Evolutionary conservation across 2,888 invertebrate genomes (phyloP), one percentile per base, ranked within the genome.

Genomic region (Nymphalis c-album): DNA sequence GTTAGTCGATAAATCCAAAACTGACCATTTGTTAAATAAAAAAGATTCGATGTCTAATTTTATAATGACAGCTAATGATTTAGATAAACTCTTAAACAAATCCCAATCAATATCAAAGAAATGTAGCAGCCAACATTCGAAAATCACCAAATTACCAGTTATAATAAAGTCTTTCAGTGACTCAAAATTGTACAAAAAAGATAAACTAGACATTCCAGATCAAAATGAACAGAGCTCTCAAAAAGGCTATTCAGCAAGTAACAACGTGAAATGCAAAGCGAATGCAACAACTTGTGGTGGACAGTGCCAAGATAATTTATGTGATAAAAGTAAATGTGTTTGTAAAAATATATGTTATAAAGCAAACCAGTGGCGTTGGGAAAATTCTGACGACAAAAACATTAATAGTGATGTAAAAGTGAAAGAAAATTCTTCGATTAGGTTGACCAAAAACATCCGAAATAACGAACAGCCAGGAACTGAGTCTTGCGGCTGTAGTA

Each of bases 251-350:
- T 76, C 80, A 6, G 70, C 72, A 17, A 50, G 78, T 7, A 64
- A 74, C 40, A 61, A 57, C 48, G 75, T 77, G 31, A 70, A 71
- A 8, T 74, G 80, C 70, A 86, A 82, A 76, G 74, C 73, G 20
- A 76, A 83, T 48, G 69, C 81, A 31, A 84, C 85, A 58, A 78
- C 76, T 59, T 83, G 79, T 69, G 76, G 82, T 63, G 77, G 71
- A 17, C 64, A 71, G 17, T 74, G 75, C 26, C 73, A 75, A 46
- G 67, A 74, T 46, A 71, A 61, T 64, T 66, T 50, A 10, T 85
- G 85, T 70, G 76, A 81, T 61, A 6, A 70, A 51, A 74, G 76
- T 0, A 79, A 81, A 74, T 85, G 84, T 73, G 71, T 79, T 35
- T 85, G 84, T 69, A 64, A 73, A 55, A 75, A 79, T 31, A 60